These are phyloP conservation scores for Dryoscopus gambensis DNA, from an alignment of 2,113 vertebrate genomes.

Conservation along the genomic window DNA sequence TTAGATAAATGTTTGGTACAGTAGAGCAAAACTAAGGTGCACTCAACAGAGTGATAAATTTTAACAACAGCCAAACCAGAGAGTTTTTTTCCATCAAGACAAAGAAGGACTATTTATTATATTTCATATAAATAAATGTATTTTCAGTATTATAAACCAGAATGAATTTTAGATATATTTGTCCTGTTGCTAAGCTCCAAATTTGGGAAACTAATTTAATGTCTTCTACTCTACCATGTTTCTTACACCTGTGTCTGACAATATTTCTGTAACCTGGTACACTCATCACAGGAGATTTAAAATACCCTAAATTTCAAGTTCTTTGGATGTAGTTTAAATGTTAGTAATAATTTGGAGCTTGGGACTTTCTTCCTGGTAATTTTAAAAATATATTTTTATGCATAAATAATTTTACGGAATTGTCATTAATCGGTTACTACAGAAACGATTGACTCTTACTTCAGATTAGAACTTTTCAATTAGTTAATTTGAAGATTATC, in stretches of 20 bases:
- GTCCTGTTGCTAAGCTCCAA: background rate
- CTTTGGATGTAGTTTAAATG: background rate
- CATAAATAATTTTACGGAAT: background rate
- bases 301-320: background rate
- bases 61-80: constrained; percentile 32
- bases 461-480: background rate
- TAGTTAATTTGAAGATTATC: background rate
- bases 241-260: background rate
- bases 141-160: constrained; percentile 36
- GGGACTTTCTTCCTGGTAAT: background rate
- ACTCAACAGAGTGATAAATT: constrained; percentile 57
- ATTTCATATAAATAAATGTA: constrained; percentile 26
- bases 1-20: constrained; percentile 78
- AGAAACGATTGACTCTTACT: background rate
- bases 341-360: background rate
- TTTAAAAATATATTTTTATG: background rate
- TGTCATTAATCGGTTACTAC: background rate
- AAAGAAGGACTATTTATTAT: background rate
- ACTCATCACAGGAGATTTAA: background rate
- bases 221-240: background rate
- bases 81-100: background rate
- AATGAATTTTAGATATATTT: constrained; percentile 18
- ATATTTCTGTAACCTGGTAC: background rate
- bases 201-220: background rate
- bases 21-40: constrained; percentile 59